Evolutionary conservation across 2,113 vertebrate genomes (phyloP).

Genomic region (Cinclus mexicanus): DNA sequence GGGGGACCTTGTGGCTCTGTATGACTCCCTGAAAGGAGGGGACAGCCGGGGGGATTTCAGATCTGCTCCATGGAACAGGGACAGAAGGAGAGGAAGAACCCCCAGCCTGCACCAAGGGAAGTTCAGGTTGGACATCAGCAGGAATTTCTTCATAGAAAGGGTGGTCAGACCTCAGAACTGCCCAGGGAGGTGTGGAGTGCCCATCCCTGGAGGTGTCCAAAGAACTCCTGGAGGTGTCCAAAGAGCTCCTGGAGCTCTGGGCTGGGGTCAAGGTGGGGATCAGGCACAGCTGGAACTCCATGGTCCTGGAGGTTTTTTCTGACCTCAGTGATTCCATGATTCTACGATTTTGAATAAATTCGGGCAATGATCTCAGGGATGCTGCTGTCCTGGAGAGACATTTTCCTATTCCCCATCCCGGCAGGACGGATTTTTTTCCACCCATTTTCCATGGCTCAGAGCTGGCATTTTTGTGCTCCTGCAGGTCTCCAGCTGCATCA

Average conservation of each 20-base stretch:
- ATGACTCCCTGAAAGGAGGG: not conserved
- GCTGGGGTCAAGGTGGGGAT: not conserved
- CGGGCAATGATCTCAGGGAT: not conserved
- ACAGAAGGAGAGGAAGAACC: not conserved
- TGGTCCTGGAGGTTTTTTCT: not conserved
- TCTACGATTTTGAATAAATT: not conserved
- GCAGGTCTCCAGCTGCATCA: conserved; percentile 16
- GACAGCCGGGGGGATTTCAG: not conserved
- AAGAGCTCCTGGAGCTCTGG: not conserved
- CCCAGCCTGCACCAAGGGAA: accelerated
- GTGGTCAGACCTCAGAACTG: accelerated
- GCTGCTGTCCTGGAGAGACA: not conserved
- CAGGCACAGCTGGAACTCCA: accelerated
- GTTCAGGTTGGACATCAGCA: accelerated
- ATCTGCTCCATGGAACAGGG: not conserved
- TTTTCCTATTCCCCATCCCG: not conserved
- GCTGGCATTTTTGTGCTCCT: conserved; percentile 1
- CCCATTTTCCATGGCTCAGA: not conserved
- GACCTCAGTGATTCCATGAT: not conserved
- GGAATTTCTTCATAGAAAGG: not conserved
- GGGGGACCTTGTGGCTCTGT: not conserved
- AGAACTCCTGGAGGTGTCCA: not conserved
- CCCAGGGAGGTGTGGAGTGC: not conserved
- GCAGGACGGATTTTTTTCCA: not conserved
- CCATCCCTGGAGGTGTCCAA: not conserved